phyloP scores from a whole-genome alignment of 2,113 vertebrate genomes.

The Suncus etruscus region DNA sequence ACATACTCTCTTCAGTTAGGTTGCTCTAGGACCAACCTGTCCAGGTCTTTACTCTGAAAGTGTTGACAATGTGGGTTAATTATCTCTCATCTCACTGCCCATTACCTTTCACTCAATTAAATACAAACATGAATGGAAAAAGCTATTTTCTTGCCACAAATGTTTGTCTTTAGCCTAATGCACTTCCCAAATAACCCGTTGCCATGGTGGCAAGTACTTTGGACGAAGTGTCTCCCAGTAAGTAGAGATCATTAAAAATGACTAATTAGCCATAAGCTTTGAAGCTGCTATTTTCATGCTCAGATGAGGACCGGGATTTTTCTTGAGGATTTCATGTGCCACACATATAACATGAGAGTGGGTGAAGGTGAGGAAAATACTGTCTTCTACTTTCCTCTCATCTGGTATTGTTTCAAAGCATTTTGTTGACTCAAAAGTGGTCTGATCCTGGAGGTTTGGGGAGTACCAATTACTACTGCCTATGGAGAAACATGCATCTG shows the following conservation, averaged over 20 bases:
- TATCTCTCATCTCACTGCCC: constrained; percentile 32
- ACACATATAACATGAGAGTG: background rate
- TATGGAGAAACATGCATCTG: constrained; percentile 57
- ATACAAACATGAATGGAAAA: constrained; percentile 51
- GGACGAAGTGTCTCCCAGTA: constrained; percentile 60
- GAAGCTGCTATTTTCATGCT: constrained; percentile 57
- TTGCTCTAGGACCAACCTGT: background rate
- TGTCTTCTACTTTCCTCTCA: background rate
- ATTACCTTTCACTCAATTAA: constrained; percentile 65
- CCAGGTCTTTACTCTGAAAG: background rate
- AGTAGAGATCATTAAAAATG: constrained; percentile 72
- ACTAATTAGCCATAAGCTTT: constrained; percentile 60
- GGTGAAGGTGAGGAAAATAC: background rate
- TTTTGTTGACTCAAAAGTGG: constrained; percentile 64
- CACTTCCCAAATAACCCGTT: constrained; percentile 64
- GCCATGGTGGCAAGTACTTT: constrained; percentile 57
- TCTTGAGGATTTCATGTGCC: background rate
- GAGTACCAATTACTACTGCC: constrained; percentile 58
- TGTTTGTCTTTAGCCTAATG: constrained; percentile 76
- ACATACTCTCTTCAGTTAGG: background rate
- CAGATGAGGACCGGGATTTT: constrained; percentile 29
- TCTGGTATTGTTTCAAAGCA: constrained; percentile 50
- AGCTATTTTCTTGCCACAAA: constrained; percentile 62
- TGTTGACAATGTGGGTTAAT: constrained; percentile 41
- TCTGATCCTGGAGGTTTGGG: constrained; percentile 55